These are phyloP conservation scores for Dipodomys spectabilis DNA, from an alignment of 2,113 vertebrate species.

Conservation along the genomic window DNA sequence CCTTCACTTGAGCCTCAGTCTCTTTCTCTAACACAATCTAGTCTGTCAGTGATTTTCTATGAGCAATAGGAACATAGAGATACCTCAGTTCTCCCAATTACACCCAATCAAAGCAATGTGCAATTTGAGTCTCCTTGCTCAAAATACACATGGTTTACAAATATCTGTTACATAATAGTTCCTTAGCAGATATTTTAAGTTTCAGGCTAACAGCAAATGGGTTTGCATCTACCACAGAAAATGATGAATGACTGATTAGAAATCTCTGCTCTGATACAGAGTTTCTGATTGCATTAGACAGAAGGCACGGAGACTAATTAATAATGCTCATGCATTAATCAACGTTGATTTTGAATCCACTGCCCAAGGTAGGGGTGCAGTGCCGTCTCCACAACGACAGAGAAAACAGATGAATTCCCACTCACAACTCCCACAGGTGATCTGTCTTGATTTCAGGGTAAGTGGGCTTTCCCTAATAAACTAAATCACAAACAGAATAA, in stretches of 20 bases:
- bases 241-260: conserved; percentile 76
- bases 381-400: conserved; percentile 53
- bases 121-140: conserved; percentile 67
- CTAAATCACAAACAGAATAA: conserved; percentile 65
- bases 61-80: conserved; percentile 50
- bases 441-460: conserved; percentile 74
- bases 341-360: conserved; percentile 71
- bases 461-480: conserved; percentile 70
- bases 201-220: conserved; percentile 63
- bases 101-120: conserved; percentile 72
- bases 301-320: conserved; percentile 78
- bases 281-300: conserved; percentile 78
- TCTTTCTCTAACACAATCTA: not conserved
- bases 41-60: conserved; percentile 14
- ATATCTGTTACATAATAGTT: conserved; percentile 66
- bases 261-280: conserved; percentile 57
- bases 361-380: not conserved
- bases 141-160: conserved; percentile 71
- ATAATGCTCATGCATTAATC: conserved; percentile 73
- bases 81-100: conserved; percentile 76
- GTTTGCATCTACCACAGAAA: conserved; percentile 61
- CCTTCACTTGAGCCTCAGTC: not conserved
- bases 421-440: conserved; percentile 59
- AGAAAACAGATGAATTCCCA: conserved; percentile 68
- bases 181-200: conserved; percentile 72